Percentiles rank a stretch among this genome's conserved stretches.
phyloP scores from a whole-genome alignment of 2,888 invertebrate genomes.

The Oscheius myriophilus region DNA sequence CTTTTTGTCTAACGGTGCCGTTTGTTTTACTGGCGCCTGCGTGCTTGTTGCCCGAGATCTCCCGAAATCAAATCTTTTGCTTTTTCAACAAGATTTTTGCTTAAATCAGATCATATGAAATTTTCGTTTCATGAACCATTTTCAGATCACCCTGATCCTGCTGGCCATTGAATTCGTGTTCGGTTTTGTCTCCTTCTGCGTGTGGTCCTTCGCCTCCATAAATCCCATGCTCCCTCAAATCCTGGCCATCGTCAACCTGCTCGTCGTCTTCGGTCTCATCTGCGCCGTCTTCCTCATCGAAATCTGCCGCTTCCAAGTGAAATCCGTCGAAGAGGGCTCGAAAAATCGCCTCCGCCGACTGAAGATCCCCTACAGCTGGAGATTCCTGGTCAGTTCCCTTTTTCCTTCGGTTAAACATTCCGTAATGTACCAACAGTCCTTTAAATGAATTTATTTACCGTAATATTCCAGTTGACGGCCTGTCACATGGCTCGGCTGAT shows the following conservation, averaged over 20 bases:
- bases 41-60: too few species aligned
- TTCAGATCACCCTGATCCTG: constrained; percentile 22
- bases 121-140: too few species aligned
- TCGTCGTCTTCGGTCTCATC: constrained; percentile 26
- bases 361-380: constrained; percentile 38
- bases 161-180: constrained; percentile 11
- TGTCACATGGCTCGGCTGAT: constrained; percentile 27
- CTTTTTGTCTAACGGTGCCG: too few species aligned
- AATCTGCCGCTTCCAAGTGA: constrained; percentile 30
- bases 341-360: constrained; percentile 19
- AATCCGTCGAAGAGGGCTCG: constrained; percentile 24
- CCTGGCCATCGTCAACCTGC: constrained; percentile 35
- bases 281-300: constrained; percentile 32
- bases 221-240: constrained; percentile 26
- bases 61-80: too few species aligned
- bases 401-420: too few species aligned
- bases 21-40: too few species aligned
- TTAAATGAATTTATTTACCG: too few species aligned
- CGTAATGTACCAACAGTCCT: too few species aligned
- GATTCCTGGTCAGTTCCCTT: constrained; percentile 34
- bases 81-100: neutral
- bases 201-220: constrained; percentile 13
- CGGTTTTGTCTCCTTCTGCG: constrained; percentile 23
- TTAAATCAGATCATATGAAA: too few species aligned
- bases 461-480: neutral